Conservation (phyloP, 2,113 vertebrate genomes). For the Blennius ocellaris region DNA sequence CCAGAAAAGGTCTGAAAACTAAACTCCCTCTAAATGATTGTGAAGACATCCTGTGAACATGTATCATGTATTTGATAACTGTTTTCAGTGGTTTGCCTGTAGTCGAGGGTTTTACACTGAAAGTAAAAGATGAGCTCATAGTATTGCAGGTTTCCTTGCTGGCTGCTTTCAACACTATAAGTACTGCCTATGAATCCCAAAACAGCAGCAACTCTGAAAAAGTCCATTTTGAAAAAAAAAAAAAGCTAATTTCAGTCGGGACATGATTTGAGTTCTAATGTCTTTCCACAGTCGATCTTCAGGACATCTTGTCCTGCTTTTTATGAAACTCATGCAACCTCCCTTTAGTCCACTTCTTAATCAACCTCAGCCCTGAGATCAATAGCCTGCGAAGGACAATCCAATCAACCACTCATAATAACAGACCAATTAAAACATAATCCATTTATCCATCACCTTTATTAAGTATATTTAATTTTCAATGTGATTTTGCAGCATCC, state of each 20-base stretch:
- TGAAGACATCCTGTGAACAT: too few relatives aligned
- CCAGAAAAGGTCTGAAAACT: too few relatives aligned
- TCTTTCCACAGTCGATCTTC: conserved; percentile 12
- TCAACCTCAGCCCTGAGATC: conserved; percentile 71
- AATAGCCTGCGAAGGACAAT: conserved; percentile 79
- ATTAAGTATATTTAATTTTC: conserved; percentile 77
- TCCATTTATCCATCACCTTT: conserved; percentile 79
- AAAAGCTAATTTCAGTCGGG: too few relatives aligned
- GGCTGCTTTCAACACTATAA: not conserved
- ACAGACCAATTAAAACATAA: conserved; percentile 77
- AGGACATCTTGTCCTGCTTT: conserved; percentile 30
- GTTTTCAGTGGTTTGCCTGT: not conserved
- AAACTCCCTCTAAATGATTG: too few relatives aligned
- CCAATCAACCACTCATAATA: conserved; percentile 76
- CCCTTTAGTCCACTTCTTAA: conserved; percentile 63
- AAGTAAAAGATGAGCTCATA: not conserved
- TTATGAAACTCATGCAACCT: conserved; percentile 50
- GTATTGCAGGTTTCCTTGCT: not conserved
- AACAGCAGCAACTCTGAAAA: not conserved
- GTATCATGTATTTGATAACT: not conserved
- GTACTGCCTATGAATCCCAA: not conserved
- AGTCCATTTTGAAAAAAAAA: not conserved
- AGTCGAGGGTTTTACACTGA: not conserved
- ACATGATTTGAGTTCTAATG: too few relatives aligned
- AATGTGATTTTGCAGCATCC: conserved; percentile 60